phyloP scores from a whole-genome alignment of 1,140 invertebrate species.

The Drosophila orosa region DNA sequence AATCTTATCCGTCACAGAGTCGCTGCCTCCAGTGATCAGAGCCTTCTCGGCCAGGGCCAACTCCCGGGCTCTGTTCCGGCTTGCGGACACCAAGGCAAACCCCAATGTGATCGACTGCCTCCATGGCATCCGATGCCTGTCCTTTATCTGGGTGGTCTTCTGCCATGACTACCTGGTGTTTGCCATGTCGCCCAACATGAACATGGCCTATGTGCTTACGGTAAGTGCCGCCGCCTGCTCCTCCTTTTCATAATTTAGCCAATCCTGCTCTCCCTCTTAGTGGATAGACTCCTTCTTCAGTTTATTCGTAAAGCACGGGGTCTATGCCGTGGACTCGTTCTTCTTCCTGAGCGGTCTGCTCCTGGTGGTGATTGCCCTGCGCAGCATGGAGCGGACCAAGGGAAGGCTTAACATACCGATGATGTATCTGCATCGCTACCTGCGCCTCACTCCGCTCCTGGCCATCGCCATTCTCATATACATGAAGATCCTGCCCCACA shows the following conservation, averaged over 20 bases:
- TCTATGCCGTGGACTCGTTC: slow-evolving; percentile 95
- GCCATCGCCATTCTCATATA: slow-evolving; percentile 60
- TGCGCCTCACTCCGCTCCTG: slow-evolving; percentile 69
- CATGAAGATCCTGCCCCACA: slow-evolving; percentile 40
- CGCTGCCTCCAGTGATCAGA: slow-evolving; percentile 26
- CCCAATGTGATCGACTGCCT: slow-evolving; percentile 84
- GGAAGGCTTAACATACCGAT: slow-evolving; percentile 67
- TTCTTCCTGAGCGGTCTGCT: slow-evolving; percentile 92
- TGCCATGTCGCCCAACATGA: slow-evolving; percentile 56
- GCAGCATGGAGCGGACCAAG: slow-evolving; percentile 86
- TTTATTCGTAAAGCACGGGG: slow-evolving; percentile 85
- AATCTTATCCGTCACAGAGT: slow-evolving; percentile 9
- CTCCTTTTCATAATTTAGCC: no score
- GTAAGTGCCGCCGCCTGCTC: slow-evolving; percentile 14
- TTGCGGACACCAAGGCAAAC: slow-evolving; percentile 35
- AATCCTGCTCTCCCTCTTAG: slow-evolving; percentile 7
- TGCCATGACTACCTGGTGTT: slow-evolving; percentile 85
- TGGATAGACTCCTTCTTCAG: slow-evolving; percentile 84
- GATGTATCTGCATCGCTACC: slow-evolving; percentile 79
- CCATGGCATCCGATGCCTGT: slow-evolving; percentile 86
- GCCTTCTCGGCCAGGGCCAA: slow-evolving; percentile 58
- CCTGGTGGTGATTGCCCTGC: slow-evolving; percentile 87
- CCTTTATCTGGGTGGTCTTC: slow-evolving; percentile 88
- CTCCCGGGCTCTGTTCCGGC: slow-evolving; percentile 45
- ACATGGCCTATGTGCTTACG: slow-evolving; percentile 9